These are phyloP conservation scores for Podilymbus podiceps DNA, from an alignment of 2,113 vertebrate species.

Conservation along the genomic window DNA sequence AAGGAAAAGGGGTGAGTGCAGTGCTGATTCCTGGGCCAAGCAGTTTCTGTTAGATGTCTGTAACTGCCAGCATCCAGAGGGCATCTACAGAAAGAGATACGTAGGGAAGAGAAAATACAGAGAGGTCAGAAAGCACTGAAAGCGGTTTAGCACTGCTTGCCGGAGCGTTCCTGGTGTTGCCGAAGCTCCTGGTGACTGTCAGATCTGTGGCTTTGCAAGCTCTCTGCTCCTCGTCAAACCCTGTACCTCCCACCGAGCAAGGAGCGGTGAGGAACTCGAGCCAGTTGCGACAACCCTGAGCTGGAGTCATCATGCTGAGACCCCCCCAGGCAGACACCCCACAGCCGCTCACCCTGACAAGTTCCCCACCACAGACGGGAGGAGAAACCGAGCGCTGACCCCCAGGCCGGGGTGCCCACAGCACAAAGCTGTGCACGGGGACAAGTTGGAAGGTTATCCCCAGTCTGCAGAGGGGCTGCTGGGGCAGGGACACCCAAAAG, in stretches of 20 bases:
- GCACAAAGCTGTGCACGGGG: background rate
- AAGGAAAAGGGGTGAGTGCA: background rate
- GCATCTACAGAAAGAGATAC: background rate
- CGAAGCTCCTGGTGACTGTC: background rate
- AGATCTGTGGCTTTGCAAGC: background rate
- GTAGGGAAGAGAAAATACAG: background rate
- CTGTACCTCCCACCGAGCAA: background rate
- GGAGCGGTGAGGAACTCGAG: fast-evolving
- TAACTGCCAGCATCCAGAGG: background rate
- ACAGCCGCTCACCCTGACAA: background rate
- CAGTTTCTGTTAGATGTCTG: background rate
- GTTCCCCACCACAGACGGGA: fast-evolving
- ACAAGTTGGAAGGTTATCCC: background rate
- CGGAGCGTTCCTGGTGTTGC: background rate
- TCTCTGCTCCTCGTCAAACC: background rate
- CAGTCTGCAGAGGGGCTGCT: background rate
- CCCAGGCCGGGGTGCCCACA: background rate
- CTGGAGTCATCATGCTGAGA: background rate
- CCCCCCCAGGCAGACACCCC: background rate
- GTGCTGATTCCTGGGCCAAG: background rate
- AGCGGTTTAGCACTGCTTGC: background rate
- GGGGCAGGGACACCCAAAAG: background rate
- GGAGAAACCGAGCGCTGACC: background rate
- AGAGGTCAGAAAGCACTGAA: background rate
- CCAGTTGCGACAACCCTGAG: background rate